These are phyloP conservation scores for Tokudaia tokunoshimensis DNA, from an alignment of 2,797 vertebrate genomes.

Conservation along the genomic window DNA sequence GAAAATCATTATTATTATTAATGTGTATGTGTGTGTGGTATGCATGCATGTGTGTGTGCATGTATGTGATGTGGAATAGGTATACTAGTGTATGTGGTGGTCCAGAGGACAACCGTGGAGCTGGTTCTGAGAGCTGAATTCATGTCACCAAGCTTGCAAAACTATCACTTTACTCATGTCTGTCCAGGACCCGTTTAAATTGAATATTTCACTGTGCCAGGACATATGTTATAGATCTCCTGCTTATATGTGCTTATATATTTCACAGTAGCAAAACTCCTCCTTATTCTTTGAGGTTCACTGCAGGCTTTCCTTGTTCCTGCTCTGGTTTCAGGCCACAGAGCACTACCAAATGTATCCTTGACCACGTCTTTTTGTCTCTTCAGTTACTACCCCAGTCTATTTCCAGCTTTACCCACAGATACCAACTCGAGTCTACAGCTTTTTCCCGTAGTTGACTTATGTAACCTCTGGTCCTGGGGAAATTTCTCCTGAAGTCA, in stretches of 20 bases:
- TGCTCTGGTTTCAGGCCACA: neutral
- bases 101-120: neutral
- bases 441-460: neutral
- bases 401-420: neutral
- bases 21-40: neutral
- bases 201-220: neutral
- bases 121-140: neutral
- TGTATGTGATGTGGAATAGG: neutral
- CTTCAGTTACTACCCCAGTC: neutral
- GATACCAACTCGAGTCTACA: neutral
- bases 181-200: neutral
- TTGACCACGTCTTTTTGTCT: neutral
- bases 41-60: neutral
- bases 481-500: conserved; percentile 1
- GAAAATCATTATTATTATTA: neutral
- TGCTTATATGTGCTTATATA: neutral
- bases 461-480: conserved; percentile 21
- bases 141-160: neutral
- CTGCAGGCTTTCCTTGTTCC: neutral
- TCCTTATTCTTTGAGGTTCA: conserved; percentile 6
- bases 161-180: neutral
- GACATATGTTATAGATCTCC: conserved; percentile 8
- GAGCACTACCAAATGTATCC: neutral
- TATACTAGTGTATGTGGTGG: neutral
- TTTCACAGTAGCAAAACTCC: neutral